phyloP scores from a whole-genome alignment of 2,797 vertebrate genomes.

The Sebastes miniatus region DNA sequence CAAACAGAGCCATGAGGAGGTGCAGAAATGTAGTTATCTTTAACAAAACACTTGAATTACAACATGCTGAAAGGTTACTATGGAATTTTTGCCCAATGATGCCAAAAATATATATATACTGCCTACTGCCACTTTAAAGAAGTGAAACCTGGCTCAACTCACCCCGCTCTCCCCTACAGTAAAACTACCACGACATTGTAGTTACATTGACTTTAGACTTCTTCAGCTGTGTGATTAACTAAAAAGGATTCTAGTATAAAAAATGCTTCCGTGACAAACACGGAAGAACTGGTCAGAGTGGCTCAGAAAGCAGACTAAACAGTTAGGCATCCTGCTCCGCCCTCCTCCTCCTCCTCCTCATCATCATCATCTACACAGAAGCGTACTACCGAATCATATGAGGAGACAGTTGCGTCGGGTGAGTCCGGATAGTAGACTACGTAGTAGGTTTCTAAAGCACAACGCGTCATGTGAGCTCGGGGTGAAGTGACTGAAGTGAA shows the following conservation, averaged over 20 bases:
- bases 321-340: neutral
- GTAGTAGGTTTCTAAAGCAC: neutral
- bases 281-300: constrained; percentile 1
- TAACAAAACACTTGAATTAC: too few relatives aligned
- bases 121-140: too few relatives aligned
- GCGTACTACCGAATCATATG: neutral
- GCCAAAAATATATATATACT: too few relatives aligned
- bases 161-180: too few relatives aligned
- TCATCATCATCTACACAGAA: neutral
- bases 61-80: too few relatives aligned
- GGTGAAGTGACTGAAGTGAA: neutral
- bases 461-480: neutral
- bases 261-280: neutral
- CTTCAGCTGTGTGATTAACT: too few relatives aligned
- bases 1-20: too few relatives aligned
- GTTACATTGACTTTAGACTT: neutral
- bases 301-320: neutral
- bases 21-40: too few relatives aligned
- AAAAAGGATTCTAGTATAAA: neutral
- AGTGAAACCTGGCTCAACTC: too few relatives aligned
- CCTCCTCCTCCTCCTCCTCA: neutral
- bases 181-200: neutral
- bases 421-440: neutral
- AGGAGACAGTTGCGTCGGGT: neutral
- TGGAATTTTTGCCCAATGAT: too few relatives aligned